Base-by-base conservation (phyloP, 2,888 invertebrate genomes). In the Spicauda simplicius region DNA sequence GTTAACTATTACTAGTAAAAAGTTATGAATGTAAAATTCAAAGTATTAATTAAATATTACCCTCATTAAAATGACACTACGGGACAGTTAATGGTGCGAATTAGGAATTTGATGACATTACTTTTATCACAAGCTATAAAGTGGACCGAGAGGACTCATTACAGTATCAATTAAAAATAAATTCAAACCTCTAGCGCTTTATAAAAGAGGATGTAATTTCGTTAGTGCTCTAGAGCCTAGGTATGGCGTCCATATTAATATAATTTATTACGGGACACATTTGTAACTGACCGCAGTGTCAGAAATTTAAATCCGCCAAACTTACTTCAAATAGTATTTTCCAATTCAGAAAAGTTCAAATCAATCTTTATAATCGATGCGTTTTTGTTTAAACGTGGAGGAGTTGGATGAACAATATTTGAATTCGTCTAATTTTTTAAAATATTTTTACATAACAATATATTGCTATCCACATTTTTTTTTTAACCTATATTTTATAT, bases 151-250 rank as follows among this genome's bases (percentile, higher is more conserved):
- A 52, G 54, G 65, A 54, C 59, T 59, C 54, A 59, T 69, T 69
- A 59, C 60, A 53, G 50, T 71, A 68, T 66, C 64, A 69, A 71
- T 65, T 69, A 70, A 71, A 72, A 73, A 70, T 71, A 73, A 74
- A 70, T 72, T 71, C 60, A 70, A 71, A 69, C 71, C 68, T 73
- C 69, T 69, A 64, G 76, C 77, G 81, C 80, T 82, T 77, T 80
- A 78, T 82, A 80, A 61, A 86, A 86, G 82, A 83, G 81, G 77
- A 75, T 74, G 82, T 91, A 91, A 91, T 87, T 88, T 82, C 76
- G 87, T 92, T 91, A 90, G 83, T 84, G 79, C 82, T 83, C 81
- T 81, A 77, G 84, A 83, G 81, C 82, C 87, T 91, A 90, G 86
- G 85, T 66, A 30, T 30, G 37, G 59, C 54, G 18, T 30, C 54